Base-by-base conservation (phyloP, 2,797 vertebrate genomes). In the Brachyrhaphis roseni region DNA sequence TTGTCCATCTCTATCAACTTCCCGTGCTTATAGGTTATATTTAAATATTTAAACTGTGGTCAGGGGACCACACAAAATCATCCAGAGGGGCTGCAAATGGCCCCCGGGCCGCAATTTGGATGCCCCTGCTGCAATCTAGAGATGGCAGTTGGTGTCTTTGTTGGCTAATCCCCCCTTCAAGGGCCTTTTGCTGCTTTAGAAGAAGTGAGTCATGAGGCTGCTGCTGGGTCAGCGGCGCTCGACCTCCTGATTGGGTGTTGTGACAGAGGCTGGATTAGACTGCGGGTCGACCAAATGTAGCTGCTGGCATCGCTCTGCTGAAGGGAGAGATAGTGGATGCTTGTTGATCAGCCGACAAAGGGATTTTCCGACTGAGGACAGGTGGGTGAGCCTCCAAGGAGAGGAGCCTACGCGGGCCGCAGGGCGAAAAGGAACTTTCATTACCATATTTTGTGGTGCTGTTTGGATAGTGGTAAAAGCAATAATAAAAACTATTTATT, bases 261-360 rank as follows among this genome's bases (percentile, higher is more conserved):
- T 89, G 88, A 92, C 88, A 84, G 87, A 74, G 86, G 75, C 62
- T 3, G 82, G 93, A 94, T 94, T 93, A 92, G 79, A 83, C 84
- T 78, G 77, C 51, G 76, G 41, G 77, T 82, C 81, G 68, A 83
- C 79, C 64, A 84, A 84, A 84, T 86, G 88, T 81, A 85, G 89
- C 86, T 39, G 77, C 72, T 90, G 92, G 92, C 89, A 20, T 18
- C 0, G 51, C 59, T 84, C 79, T 79, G 86, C 75, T 78, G 71
- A 47, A 73, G 7, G 78, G 51, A 75, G 64, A 81, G 57, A 79
- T 18, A 66, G 70, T 16, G 73, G 77, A 74, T 39, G 41, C 53
- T 80, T 74, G 87, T 85, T 88, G 91, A 91, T 87, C 78, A 74
- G 83, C 28, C 47, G 47, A 64, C 36, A 64, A 79, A 89, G 77